Base-by-base conservation (phyloP, 2,797 vertebrate species). In the Xyrichtys novacula region DNA sequence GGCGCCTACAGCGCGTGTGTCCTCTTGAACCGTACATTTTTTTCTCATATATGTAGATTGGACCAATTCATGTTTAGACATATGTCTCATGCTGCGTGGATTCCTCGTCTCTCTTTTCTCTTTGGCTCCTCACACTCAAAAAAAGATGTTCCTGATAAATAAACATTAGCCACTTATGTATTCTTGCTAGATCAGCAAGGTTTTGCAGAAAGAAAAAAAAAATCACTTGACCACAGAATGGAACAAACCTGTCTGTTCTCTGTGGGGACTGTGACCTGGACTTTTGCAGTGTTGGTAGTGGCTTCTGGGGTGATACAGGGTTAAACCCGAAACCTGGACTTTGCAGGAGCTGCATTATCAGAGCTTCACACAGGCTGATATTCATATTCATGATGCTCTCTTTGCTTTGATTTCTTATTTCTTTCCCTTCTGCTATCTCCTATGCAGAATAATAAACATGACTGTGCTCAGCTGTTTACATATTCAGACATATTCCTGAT, bases 361-460 rank as follows among this genome's bases (percentile, higher is more conserved):
- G 71, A 77, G 53, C 63, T 48, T 52, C 52, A 59, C 52, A 20
- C 44, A 42, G 29, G 53, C 50, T 62, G 8, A 80, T 78, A 83
- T 85, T 78, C 60, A 85, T 86, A 90, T 88, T 85, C 80, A 72
- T 62, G 61, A 16, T 4, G 32, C 77, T 74, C 28, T 34, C 71
- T 60, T 55, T 49, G 66, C 83, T 87, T 86, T 83, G 81, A 87
- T 89, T 89, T 52, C 59, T 84, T 63, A 64, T 85, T 76, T 84
- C 65, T 74, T 66, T 73, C 74, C 65, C 59, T 64, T 71, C 71
- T 53, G 61, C 65, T 74, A 74, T 87, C 66, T 78, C 82, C 46
- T 81, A 84, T 85, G 89, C 84, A 76, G 86, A 89, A 89, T 85
- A 89, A 89, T 80, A 89, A 89, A 85, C 83, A 84, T 55, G 78